Evolutionary conservation across 1,140 invertebrate species (phyloP).

Genomic region (Scaptodrosophila lebanonensis): DNA sequence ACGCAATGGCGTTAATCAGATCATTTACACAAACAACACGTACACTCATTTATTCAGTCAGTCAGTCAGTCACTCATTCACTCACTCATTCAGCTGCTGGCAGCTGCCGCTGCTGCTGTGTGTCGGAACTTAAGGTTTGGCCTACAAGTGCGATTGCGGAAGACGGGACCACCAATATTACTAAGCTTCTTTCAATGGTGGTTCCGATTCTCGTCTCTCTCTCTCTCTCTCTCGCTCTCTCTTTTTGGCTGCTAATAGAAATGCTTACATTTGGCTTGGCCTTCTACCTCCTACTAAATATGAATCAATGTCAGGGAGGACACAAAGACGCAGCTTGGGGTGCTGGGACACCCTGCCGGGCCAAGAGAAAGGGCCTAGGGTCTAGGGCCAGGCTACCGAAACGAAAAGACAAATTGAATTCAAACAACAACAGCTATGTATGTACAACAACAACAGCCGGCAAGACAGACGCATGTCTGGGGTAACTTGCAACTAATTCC

Average conservation of each 20-base stretch:
- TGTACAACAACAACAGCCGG: constrained; percentile 20
- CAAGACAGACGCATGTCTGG: constrained; percentile 29
- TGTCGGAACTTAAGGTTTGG: too few species aligned
- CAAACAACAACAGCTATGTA: constrained; percentile 37
- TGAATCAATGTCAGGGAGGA: constrained; percentile 66
- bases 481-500: constrained; percentile 67
- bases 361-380: constrained; percentile 18
- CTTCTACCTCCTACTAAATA: constrained; percentile 46
- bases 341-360: constrained; percentile 51
- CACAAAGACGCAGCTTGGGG: constrained; percentile 62
- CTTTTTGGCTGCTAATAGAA: constrained; percentile 24
- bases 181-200: background rate
- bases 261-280: constrained; percentile 1
- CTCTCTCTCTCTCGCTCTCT: too few species aligned
- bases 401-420: constrained; percentile 67
- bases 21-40: constrained; percentile 55
- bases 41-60: too few species aligned
- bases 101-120: constrained; percentile 28
- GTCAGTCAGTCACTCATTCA: too few species aligned
- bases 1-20: constrained; percentile 63
- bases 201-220: background rate
- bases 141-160: constrained; percentile 52
- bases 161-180: constrained; percentile 2
- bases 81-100: constrained; percentile 6
- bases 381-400: constrained; percentile 41